A percentile compares a stretch with the other conserved stretches of the same genome.
phyloP scores from a whole-genome alignment of 2,888 invertebrate species.

The Andricus quercusramuli region DNA sequence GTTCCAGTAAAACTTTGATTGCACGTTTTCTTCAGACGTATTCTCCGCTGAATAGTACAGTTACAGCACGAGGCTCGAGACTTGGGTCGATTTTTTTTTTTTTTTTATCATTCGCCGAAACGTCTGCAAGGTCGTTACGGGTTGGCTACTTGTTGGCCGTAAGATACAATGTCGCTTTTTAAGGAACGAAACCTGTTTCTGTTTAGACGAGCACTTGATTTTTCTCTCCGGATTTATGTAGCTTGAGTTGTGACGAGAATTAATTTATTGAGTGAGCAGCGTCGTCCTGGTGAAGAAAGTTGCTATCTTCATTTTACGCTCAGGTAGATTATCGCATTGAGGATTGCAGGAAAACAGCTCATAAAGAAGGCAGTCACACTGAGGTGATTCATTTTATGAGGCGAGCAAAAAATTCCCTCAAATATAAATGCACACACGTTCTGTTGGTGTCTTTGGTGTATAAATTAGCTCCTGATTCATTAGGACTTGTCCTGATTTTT shows the following conservation, averaged over 20 bases:
- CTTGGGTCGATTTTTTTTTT: not conserved
- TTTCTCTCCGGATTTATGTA: conserved; percentile 20
- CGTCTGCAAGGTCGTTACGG: conserved; percentile 33
- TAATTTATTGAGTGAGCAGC: not conserved
- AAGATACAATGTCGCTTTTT: conserved; percentile 18
- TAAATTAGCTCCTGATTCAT: too few relatives aligned
- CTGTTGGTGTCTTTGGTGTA: too few relatives aligned
- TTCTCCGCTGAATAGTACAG: not conserved
- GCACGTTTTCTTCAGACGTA: not conserved
- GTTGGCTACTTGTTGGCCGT: not conserved
- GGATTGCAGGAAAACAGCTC: too few relatives aligned
- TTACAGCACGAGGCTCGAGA: conserved; percentile 19
- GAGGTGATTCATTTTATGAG: too few relatives aligned
- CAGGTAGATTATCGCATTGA: too few relatives aligned
- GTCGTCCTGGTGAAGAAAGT: not conserved
- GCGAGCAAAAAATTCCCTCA: too few relatives aligned
- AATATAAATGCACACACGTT: too few relatives aligned
- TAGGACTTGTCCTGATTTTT: too few relatives aligned
- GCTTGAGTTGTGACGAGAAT: conserved; percentile 1
- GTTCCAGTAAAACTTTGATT: conserved; percentile 1
- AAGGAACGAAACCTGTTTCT: conserved; percentile 28
- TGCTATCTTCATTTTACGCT: too few relatives aligned
- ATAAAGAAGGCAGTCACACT: not conserved
- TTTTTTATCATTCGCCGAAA: not conserved
- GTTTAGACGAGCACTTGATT: not conserved